A percentile compares a stretch with the other conserved stretches of the same genome.
Evolutionary conservation across 2,797 vertebrate species (phyloP).

Genomic region (Acipenser ruthenus): DNA sequence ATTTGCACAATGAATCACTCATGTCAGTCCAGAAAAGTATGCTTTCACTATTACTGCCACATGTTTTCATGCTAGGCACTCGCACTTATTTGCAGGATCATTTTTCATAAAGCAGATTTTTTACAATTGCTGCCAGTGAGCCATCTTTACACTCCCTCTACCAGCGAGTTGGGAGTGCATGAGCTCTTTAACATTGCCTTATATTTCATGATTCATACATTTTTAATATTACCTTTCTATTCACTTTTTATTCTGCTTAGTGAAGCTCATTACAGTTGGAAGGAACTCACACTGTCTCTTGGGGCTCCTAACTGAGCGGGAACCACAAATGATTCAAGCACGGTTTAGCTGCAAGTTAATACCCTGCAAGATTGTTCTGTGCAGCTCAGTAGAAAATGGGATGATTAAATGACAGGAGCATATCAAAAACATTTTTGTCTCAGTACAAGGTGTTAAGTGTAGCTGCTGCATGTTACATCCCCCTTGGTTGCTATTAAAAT

Average conservation of each 20-base stretch:
- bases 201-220: slow-evolving; percentile 51
- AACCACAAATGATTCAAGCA: slow-evolving; percentile 75
- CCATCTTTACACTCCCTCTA: slow-evolving; percentile 13
- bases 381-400: slow-evolving; percentile 58
- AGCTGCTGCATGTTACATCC: slow-evolving; percentile 42
- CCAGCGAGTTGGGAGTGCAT: slow-evolving; percentile 27
- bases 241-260: slow-evolving; percentile 41
- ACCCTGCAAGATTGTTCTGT: slow-evolving; percentile 77
- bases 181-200: slow-evolving; percentile 35
- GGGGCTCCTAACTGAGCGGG: slow-evolving; percentile 69
- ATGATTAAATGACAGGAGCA: slow-evolving; percentile 74
- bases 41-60: too few species aligned
- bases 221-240: slow-evolving; percentile 47
- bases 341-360: slow-evolving; percentile 76
- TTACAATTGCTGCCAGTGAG: slow-evolving; percentile 7
- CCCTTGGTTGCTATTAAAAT: slow-evolving; percentile 67
- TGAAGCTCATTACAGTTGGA: slow-evolving; percentile 63
- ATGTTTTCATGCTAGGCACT: too few species aligned
- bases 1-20: too few species aligned
- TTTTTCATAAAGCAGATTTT: not conserved
- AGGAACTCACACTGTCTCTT: slow-evolving; percentile 56
- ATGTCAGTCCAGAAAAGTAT: too few species aligned
- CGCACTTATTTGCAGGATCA: too few species aligned
- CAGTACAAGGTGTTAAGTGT: slow-evolving; percentile 70
- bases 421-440: slow-evolving; percentile 72